Conservation (phyloP, 1,140 invertebrate species). For the Neuroterus valhalla region DNA sequence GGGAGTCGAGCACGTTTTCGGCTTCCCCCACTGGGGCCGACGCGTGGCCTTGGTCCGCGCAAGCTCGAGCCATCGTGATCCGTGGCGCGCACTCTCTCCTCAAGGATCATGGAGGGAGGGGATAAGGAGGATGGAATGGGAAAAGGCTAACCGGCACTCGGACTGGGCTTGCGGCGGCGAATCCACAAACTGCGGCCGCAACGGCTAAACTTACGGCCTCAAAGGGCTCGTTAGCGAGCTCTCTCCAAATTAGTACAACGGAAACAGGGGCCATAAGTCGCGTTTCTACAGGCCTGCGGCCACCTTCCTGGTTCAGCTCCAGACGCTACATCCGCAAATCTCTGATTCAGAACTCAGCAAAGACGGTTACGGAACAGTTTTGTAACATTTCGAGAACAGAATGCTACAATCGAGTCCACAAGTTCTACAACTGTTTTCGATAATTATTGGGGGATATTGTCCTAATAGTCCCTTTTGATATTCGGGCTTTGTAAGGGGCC, state of each 20-base stretch:
- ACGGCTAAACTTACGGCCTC: constrained; percentile 68
- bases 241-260: constrained; percentile 65
- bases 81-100: constrained; percentile 5
- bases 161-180: constrained; percentile 47
- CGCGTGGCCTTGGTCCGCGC: constrained; percentile 38
- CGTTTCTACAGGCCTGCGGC: not conserved
- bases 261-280: constrained; percentile 39
- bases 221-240: constrained; percentile 68
- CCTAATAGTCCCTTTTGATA: no score
- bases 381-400: no score
- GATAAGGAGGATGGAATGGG: constrained; percentile 20
- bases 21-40: constrained; percentile 46
- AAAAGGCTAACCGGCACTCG: constrained; percentile 31
- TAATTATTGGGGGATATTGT: no score
- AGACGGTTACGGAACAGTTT: no score
- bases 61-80: constrained; percentile 42
- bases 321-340: not conserved
- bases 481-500: no score
- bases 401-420: no score
- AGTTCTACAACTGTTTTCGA: no score
- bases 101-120: not conserved
- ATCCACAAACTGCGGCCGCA: constrained; percentile 20
- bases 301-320: not conserved
- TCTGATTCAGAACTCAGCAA: no score
- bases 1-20: constrained; percentile 53